Percentiles rank a stretch among this genome's conserved stretches.
Conservation (phyloP, 1,140 invertebrate species). For the Drosophila insularis region DNA sequence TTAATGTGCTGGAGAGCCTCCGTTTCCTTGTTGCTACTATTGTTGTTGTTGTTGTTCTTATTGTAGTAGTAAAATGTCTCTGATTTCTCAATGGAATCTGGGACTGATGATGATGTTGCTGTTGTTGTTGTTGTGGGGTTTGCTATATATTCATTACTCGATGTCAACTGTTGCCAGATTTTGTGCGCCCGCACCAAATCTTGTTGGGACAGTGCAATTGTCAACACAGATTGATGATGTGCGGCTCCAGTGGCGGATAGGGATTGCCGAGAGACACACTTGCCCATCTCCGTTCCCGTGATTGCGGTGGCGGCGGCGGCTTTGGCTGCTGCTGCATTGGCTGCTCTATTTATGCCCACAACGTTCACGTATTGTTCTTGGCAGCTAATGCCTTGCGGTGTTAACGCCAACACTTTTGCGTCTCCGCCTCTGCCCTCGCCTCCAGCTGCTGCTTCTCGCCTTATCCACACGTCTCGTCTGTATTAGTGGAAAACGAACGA, state of each 20-base stretch:
- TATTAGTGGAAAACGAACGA: conserved; percentile 50
- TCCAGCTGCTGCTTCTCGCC: neutral
- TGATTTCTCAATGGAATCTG: conserved; percentile 1
- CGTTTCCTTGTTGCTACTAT: conserved; percentile 39
- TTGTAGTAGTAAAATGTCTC: conserved; percentile 67
- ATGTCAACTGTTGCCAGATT: conserved; percentile 79
- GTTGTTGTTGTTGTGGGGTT: conserved; percentile 11
- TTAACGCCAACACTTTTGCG: neutral
- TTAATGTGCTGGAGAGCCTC: conserved; percentile 50
- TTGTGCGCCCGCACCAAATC: conserved; percentile 77
- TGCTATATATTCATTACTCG: conserved; percentile 80
- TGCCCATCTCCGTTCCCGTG: conserved; percentile 68
- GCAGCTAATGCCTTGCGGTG: neutral
- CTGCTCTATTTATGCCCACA: neutral
- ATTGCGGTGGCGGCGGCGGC: conserved; percentile 1
- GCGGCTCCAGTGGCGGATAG: conserved; percentile 22
- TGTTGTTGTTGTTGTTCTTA: conserved; percentile 39
- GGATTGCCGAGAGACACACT: conserved; percentile 76
- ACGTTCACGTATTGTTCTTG: conserved; percentile 5
- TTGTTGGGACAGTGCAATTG: conserved; percentile 71
- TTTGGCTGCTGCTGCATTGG: neutral
- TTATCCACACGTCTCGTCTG: conserved; percentile 4
- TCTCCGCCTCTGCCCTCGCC: neutral
- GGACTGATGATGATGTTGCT: neutral
- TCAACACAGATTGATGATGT: conserved; percentile 80